Evolutionary conservation across 1,140 invertebrate species (phyloP), one percentile per base, ranked within the genome.

Genomic region (Diachasmimorpha longicaudata): DNA sequence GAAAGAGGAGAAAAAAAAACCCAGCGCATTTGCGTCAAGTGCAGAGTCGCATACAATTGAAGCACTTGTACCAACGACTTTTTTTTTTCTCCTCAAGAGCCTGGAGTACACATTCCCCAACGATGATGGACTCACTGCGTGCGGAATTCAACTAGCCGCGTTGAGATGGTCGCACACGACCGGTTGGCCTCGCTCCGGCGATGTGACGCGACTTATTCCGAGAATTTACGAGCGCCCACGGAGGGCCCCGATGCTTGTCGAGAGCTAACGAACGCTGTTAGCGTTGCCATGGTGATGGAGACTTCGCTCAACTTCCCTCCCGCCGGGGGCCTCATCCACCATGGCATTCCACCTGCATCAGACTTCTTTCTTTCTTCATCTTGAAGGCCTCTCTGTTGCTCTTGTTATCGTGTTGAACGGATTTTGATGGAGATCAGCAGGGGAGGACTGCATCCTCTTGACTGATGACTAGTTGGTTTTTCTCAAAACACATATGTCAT

Each of bases 111-210:
- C 42, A 31, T 52, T 74, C 36, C 72, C 36, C 46, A 37, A 69
- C 77, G 75, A 78, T 48, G 75, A 75, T 75, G 80, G 72, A 75
- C 76, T 78, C n/a, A 48, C 78, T 81, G 81, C 83, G 82, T 79
- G 79, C 80, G 79, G 79, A 83, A 81, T 81, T 81, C 79, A 85
- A 87, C 85, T 86, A 84, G 75, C 83, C 82, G 82, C 79, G 80
- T 78, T 75, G 74, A 81, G 78, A 78, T 80, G 72, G 79, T 77
- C 72, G 77, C 74, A 78, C 58, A 77, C 82, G 82, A 86, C 82
- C 82, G 82, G 85, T 87, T 87, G 83, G 85, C 84, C 84, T 86
- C 83, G 86, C 83, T 81, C 63, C 25, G 63, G 72, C 82, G 83
- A 76, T 79, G 67, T 31, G 16, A 23, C n/a, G 31, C 79, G 74